Evolutionary conservation across 2,888 invertebrate species (phyloP), one percentile per base, ranked within the genome.

Genomic region (Aethes cnicana): DNA sequence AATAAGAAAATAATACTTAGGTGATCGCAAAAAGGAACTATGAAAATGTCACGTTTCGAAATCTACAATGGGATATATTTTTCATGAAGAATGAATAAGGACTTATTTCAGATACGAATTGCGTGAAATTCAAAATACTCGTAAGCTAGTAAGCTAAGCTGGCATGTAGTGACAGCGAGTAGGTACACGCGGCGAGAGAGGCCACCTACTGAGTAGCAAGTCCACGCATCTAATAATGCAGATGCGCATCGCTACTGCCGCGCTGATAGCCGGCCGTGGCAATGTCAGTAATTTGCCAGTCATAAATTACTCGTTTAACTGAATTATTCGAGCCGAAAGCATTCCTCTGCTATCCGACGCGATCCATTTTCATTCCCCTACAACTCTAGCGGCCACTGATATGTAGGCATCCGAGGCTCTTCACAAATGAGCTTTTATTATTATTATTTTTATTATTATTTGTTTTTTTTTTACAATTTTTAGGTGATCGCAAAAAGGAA

Each of bases 281-380:
- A 78, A 77, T 81, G 81, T 74, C 72, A 82, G 85, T 86, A 89
- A 88, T 89, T 88, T 81, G 74, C 69, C 68, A 81, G 80, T 81
- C 85, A 82, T 89, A 90, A 87, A 90, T 90, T 84, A 86, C 81
- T 74, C 83, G 85, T 86, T 87, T 84, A 88, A 89, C 86, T 88
- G 86, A 86, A 90, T 89, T 90, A 90, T 86, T 76, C 74, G 74
- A 75, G 79, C 72, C 81, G 82, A 84, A 84, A 87, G 85, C 87
- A 84, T 88, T 85, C 82, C 84, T 66, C 69, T 67, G 69, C 69
- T 70, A 72, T 73, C 74, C 77, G 77, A 80, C 76, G 72, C 69
- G 70, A 66, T 71, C 77, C 73, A 75, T 76, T 76, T 72, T 69
- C 77, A 75, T 78, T 74, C 63, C 69, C 69, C 60, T 63, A 69